These are phyloP conservation scores for Xenentodon cancila DNA, from an alignment of 2,797 vertebrate species.

Conservation along the genomic window DNA sequence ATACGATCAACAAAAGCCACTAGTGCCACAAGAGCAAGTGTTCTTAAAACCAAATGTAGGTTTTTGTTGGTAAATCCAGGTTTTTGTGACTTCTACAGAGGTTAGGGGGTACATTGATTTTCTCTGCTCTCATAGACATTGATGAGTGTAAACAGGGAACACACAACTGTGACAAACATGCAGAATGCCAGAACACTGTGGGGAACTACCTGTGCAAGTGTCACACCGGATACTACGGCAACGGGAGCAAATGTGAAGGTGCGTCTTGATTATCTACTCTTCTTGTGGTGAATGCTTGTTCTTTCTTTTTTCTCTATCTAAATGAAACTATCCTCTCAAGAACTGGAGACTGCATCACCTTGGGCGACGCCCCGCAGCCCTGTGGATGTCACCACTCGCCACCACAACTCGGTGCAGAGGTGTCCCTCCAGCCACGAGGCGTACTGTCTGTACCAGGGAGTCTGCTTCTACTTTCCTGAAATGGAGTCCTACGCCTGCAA, in stretches of 20 bases:
- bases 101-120: not conserved
- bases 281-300: not conserved
- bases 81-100: no score
- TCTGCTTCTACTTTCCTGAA: slow-evolving; percentile 88
- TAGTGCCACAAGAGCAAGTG: no score
- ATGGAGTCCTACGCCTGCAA: slow-evolving; percentile 90
- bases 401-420: slow-evolving; percentile 52
- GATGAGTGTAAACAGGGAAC: slow-evolving; percentile 80
- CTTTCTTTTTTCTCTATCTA: not conserved
- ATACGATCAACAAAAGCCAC: no score
- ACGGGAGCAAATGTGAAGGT: slow-evolving; percentile 74
- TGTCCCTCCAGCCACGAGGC: slow-evolving; percentile 86
- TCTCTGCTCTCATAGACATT: slow-evolving; percentile 73
- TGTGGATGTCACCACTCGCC: slow-evolving; percentile 50
- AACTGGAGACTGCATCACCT: slow-evolving; percentile 30
- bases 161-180: slow-evolving; percentile 79
- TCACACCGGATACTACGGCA: slow-evolving; percentile 58
- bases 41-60: no score
- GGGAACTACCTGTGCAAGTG: slow-evolving; percentile 81
- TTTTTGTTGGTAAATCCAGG: no score
- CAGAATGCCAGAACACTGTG: slow-evolving; percentile 79
- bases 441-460: slow-evolving; percentile 89
- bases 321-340: slow-evolving; percentile 24
- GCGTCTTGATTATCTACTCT: slow-evolving; percentile 7
- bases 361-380: slow-evolving; percentile 57